Conservation (phyloP, 2,113 vertebrate genomes). For the Gambusia holbrooki region DNA sequence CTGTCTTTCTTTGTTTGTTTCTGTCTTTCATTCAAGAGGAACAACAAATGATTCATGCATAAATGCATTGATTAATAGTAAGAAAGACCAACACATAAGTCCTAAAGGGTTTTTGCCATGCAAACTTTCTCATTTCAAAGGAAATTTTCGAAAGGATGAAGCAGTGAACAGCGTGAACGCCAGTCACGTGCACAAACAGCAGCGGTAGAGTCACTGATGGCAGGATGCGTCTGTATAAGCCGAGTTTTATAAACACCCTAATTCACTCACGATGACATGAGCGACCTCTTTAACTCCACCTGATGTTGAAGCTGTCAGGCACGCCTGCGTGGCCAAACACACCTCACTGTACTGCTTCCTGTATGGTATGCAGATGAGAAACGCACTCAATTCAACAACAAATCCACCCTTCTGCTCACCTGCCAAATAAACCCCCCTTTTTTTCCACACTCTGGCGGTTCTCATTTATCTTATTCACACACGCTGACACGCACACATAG, state of each 20-base stretch:
- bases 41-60: too few relatives aligned
- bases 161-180: too few relatives aligned
- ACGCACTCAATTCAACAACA: constrained; percentile 10
- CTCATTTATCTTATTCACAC: not conserved
- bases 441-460: constrained; percentile 46
- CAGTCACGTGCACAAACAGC: too few relatives aligned
- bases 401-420: constrained; percentile 20
- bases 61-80: too few relatives aligned
- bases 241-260: constrained; percentile 24
- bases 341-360: not conserved
- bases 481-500: not conserved
- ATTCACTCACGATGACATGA: constrained; percentile 35
- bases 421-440: constrained; percentile 38
- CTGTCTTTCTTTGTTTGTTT: too few relatives aligned
- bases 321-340: not conserved
- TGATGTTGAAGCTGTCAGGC: constrained; percentile 1
- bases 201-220: not conserved
- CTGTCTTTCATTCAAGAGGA: too few relatives aligned
- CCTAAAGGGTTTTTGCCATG: not conserved
- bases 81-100: not conserved
- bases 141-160: not conserved
- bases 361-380: not conserved
- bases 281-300: not conserved
- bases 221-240: not conserved
- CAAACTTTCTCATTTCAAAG: not conserved